Percentiles rank a stretch among this genome's conserved stretches.
phyloP scores from a whole-genome alignment of 2,888 invertebrate species.

The Lasioglossum marginatum region DNA sequence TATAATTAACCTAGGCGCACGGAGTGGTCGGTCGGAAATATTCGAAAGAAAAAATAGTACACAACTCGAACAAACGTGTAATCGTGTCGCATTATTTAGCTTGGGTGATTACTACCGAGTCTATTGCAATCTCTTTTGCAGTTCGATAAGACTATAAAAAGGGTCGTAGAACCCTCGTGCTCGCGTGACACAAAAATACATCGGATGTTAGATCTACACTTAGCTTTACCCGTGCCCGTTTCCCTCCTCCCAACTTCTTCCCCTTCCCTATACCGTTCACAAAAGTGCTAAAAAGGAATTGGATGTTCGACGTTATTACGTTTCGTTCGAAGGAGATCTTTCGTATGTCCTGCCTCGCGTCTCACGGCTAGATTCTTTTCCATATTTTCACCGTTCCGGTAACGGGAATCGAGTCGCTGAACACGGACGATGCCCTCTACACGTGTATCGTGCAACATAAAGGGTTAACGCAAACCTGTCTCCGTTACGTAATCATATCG shows the following conservation, averaged over 20 bases:
- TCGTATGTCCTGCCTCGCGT: slow-evolving; percentile 24
- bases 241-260: slow-evolving; percentile 32
- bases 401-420: not conserved
- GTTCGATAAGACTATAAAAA: not conserved
- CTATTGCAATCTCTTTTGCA: not conserved
- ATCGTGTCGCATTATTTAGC: not conserved
- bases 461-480: slow-evolving; percentile 4
- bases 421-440: slow-evolving; percentile 3
- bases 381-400: not conserved
- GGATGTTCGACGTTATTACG: slow-evolving; percentile 42
- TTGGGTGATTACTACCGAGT: not conserved
- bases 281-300: slow-evolving; percentile 63
- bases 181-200: slow-evolving; percentile 17
- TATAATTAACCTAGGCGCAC: not conserved
- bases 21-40: not conserved
- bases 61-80: not conserved
- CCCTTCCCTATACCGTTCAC: slow-evolving; percentile 28
- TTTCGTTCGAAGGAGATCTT: slow-evolving; percentile 36
- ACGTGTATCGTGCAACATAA: not conserved
- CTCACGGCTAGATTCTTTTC: slow-evolving; percentile 15
- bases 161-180: not conserved
- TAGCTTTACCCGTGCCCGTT: not conserved
- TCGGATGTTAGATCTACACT: not conserved
- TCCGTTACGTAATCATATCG: slow-evolving; percentile 8
- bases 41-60: not conserved